These are phyloP conservation scores for Rhinichthys klamathensis DNA, from an alignment of 2,113 vertebrate species.

Conservation along the genomic window DNA sequence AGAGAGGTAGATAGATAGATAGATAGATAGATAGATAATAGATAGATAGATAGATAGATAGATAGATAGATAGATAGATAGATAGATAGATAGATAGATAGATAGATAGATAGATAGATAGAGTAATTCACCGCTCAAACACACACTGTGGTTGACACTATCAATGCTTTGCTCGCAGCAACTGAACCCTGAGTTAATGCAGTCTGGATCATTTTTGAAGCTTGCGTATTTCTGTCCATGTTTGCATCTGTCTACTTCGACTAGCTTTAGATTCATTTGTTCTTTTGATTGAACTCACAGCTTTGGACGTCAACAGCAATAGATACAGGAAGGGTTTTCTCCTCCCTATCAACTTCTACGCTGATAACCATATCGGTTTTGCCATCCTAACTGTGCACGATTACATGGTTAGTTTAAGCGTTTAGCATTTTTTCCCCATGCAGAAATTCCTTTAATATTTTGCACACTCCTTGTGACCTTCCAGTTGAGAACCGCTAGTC, in stretches of 20 bases:
- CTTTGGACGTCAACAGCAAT: not conserved
- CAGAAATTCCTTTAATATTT: not conserved
- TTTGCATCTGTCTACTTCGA: not conserved
- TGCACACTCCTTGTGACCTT: not conserved
- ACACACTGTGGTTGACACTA: no score
- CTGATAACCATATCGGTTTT: not conserved
- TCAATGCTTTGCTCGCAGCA: no score
- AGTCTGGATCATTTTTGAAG: not conserved
- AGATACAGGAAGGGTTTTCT: not conserved
- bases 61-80: no score
- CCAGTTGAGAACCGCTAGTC: not conserved
- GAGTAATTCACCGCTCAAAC: no score
- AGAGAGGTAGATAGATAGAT: no score
- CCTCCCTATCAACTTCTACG: not conserved
- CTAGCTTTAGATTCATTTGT: not conserved
- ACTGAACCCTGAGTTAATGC: no score
- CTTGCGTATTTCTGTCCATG: not conserved
- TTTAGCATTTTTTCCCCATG: not conserved
- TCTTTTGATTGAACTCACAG: not conserved
- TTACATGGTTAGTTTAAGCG: conserved; percentile 1
- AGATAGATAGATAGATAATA: no score
- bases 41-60: no score
- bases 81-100: no score
- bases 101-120: no score
- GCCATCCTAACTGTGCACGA: not conserved